Percentiles rank a stretch among this genome's conserved stretches.
Evolutionary conservation across 2,888 invertebrate genomes (phyloP).

Genomic region (Seladonia tumulorum): DNA sequence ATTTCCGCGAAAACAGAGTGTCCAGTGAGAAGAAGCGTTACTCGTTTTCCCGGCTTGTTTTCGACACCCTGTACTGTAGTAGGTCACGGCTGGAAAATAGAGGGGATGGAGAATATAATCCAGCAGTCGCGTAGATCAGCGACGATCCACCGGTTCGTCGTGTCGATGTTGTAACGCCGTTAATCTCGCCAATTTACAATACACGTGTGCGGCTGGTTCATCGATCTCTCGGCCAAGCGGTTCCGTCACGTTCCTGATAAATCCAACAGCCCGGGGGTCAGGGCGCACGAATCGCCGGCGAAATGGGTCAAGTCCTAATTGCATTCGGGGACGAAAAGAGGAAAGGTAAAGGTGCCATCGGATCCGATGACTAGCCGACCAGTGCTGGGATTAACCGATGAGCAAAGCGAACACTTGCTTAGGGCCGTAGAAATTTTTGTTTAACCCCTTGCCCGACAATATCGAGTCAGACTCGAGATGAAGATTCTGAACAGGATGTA

Average conservation of each 20-base stretch:
- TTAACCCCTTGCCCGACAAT: too few relatives aligned
- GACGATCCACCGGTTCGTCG: constrained; percentile 11
- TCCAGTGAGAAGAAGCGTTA: too few relatives aligned
- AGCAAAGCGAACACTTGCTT: too few relatives aligned
- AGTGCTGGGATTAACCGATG: too few relatives aligned
- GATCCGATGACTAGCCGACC: neutral
- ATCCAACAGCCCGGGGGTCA: constrained; percentile 22
- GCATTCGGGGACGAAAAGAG: constrained; percentile 28
- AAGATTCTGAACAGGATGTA: too few relatives aligned
- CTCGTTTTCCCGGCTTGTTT: too few relatives aligned
- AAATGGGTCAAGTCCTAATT: constrained; percentile 60
- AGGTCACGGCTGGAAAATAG: neutral
- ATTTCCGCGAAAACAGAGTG: too few relatives aligned
- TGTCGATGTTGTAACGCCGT: constrained; percentile 14
- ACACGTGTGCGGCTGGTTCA: constrained; percentile 35
- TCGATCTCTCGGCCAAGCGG: constrained; percentile 40
- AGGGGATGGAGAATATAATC: constrained; percentile 20
- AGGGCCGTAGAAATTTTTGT: too few relatives aligned
- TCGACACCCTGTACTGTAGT: neutral
- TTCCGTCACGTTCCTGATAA: constrained; percentile 36
- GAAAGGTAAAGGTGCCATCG: neutral
- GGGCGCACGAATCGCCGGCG: constrained; percentile 8
- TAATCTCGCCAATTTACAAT: constrained; percentile 43
- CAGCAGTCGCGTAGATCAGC: neutral
- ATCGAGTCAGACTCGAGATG: too few relatives aligned